Base-by-base conservation (phyloP, 2,113 vertebrate genomes). In the Coregonus clupeaformis region DNA sequence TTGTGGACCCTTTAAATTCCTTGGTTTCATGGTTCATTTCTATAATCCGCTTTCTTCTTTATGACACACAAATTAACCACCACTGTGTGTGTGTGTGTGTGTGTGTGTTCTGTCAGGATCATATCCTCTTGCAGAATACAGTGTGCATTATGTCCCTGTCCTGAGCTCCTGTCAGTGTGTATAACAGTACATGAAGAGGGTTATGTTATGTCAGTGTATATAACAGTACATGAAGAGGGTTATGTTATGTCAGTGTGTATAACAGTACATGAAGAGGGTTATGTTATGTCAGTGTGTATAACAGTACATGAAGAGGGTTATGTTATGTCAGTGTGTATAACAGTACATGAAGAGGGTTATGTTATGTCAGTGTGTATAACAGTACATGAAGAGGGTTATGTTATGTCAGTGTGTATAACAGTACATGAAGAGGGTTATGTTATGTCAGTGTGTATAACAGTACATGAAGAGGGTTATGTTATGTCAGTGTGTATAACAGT, bases 1-100 rank as follows among this genome's bases (percentile, higher is more conserved):
- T 82, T 85, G 79, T 52, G 49, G 83, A 77, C 75, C 36, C 18
- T 74, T 74, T 67, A 74, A 73, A 76, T 73, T 77, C 4, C 22
- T 14, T 16, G 27, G 29, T 11, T 30, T 66, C 12, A 22, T 22
- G 47, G 47, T 59, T 66, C 5, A 14, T 77, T 84, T 52, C 45
- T 24, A 52, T 49, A 16, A 63, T 66, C 60, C 6, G 9, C n/a
- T n/a, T n/a, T n/a, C 12, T 27, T 59, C 72, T 32, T 22, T 36
- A 3, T 5, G 2, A 32, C 13, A 4, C 5, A 25, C 14, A 29
- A 13, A 64, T 64, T 5, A 24, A 64, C 9, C 22, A 64, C 7
- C 24, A 64, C 22, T 12, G 13, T n/a, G n/a, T n/a, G n/a, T n/a
- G n/a, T n/a, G n/a, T n/a, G n/a, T n/a, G n/a, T n/a, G n/a, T n/a